phyloP scores from a whole-genome alignment of 2,888 invertebrate species.

The Trichogramma dendrolimi region DNA sequence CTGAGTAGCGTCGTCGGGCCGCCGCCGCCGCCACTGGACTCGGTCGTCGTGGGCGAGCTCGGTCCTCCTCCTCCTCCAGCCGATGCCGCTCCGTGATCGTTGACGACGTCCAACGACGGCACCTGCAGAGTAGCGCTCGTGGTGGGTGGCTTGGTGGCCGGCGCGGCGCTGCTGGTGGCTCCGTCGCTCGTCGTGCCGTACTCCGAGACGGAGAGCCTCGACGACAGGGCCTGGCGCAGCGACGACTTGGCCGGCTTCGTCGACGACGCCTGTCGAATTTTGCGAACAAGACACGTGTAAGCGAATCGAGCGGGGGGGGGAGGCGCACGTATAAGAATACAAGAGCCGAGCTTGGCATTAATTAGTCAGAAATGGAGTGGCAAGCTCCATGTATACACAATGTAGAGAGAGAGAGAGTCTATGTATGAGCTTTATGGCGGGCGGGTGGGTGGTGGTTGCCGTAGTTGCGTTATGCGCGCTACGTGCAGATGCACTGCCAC shows the following conservation, averaged over 20 bases:
- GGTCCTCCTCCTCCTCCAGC: conserved; percentile 9
- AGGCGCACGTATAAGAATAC: too few relatives aligned
- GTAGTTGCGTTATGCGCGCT: too few relatives aligned
- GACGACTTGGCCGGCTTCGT: conserved; percentile 26
- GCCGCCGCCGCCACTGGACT: not conserved
- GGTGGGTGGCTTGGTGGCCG: not conserved
- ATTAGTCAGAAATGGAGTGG: too few relatives aligned
- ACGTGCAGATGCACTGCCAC: too few relatives aligned
- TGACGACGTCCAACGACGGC: conserved; percentile 21
- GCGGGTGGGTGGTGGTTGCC: too few relatives aligned
- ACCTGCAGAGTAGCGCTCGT: conserved; percentile 1
- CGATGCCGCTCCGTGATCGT: conserved; percentile 25
- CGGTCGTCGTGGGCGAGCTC: conserved; percentile 4
- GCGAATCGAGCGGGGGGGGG: too few relatives aligned
- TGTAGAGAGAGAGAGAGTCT: too few relatives aligned
- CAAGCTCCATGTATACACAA: too few relatives aligned
- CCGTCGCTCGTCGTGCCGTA: conserved; percentile 17
- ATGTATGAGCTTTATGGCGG: too few relatives aligned
- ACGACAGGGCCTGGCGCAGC: conserved; percentile 7
- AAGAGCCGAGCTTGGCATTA: too few relatives aligned
- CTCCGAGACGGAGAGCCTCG: conserved; percentile 18
- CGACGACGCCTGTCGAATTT: not conserved
- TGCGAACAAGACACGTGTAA: too few relatives aligned
- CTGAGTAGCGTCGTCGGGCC: not conserved
- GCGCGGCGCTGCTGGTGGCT: not conserved